Evolutionary conservation across 2,797 vertebrate genomes (phyloP).

Genomic region (Gambusia yucatana): DNA sequence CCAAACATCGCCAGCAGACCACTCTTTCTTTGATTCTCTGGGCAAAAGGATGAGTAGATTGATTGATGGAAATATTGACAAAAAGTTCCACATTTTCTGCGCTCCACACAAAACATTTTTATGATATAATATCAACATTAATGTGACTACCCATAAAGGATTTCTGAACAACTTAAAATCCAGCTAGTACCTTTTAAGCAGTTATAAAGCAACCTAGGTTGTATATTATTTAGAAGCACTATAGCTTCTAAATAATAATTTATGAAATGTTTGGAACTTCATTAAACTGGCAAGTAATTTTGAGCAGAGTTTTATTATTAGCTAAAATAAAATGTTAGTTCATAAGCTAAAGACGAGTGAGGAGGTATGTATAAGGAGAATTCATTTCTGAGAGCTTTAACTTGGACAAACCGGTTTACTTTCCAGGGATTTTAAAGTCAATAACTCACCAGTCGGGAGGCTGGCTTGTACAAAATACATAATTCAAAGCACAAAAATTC

Average conservation of each 20-base stretch:
- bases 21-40: no score
- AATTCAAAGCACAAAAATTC: background rate
- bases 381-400: background rate
- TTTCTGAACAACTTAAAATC: background rate
- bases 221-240: background rate
- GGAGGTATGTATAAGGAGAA: background rate
- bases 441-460: background rate
- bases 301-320: background rate
- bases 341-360: background rate
- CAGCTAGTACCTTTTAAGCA: background rate
- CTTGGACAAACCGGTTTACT: background rate
- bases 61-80: background rate
- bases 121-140: background rate
- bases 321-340: background rate
- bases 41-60: background rate
- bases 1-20: no score
- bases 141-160: background rate
- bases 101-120: background rate
- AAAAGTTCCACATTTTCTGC: background rate
- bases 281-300: background rate
- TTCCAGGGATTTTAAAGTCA: background rate
- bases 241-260: background rate
- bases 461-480: background rate
- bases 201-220: background rate
- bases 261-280: background rate